A percentile compares a stretch with the other conserved stretches of the same genome.
Conservation (phyloP, 2,113 vertebrate genomes). For the Planiliza haematocheilus region DNA sequence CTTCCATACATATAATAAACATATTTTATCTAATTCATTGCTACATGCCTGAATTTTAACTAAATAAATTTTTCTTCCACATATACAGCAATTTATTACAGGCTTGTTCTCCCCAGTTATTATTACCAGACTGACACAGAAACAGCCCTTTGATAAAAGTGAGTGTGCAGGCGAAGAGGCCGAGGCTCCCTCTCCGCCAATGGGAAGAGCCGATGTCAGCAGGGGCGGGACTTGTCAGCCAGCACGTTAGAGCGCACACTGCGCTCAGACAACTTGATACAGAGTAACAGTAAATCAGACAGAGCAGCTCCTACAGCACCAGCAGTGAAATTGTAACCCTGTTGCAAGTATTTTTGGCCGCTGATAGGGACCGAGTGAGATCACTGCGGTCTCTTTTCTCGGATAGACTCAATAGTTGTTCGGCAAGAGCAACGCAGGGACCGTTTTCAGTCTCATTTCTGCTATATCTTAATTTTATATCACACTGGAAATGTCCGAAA, state of each 20-base stretch:
- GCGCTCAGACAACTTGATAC: constrained; percentile 73
- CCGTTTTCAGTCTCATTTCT: constrained; percentile 75
- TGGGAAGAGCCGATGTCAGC: constrained; percentile 6
- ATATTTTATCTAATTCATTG: too few species aligned
- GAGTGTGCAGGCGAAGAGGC: constrained; percentile 8
- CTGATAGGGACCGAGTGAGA: constrained; percentile 78
- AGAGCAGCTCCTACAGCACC: constrained; percentile 76
- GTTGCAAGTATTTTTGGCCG: constrained; percentile 85
- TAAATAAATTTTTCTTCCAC: background rate
- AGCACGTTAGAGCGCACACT: constrained; percentile 72
- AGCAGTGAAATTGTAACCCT: constrained; percentile 81
- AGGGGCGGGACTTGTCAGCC: constrained; percentile 44
- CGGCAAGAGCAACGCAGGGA: constrained; percentile 75
- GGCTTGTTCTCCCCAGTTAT: constrained; percentile 1
- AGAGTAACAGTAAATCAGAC: constrained; percentile 85
- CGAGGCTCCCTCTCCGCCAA: constrained; percentile 62
- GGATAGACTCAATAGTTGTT: constrained; percentile 78
- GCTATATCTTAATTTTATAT: constrained; percentile 68
- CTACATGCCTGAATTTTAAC: too few species aligned
- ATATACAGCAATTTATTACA: background rate
- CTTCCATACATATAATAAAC: too few species aligned
- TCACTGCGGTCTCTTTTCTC: constrained; percentile 79
- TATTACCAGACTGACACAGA: constrained; percentile 36
- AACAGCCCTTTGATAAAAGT: constrained; percentile 47
- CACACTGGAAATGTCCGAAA: constrained; percentile 96